A percentile compares a stretch with the other conserved stretches of the same genome.
Evolutionary conservation across 2,797 vertebrate genomes (phyloP).

Genomic region (Brachymystax lenok): DNA sequence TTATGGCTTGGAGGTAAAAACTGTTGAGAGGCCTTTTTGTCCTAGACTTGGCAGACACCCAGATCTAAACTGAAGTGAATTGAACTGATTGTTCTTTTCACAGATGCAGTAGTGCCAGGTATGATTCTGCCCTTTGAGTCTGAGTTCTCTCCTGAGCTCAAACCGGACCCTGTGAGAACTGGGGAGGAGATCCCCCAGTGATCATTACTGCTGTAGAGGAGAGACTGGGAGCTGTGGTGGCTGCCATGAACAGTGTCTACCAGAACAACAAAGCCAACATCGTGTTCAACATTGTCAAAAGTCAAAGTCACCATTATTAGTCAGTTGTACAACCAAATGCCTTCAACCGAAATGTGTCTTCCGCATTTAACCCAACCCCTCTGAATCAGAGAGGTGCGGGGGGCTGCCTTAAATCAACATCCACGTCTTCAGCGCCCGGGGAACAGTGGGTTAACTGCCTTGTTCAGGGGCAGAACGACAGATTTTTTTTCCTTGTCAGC

Average conservation of each 20-base stretch:
- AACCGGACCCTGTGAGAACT: slow-evolving; percentile 47
- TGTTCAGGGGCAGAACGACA: too few species aligned
- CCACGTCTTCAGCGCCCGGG: too few species aligned
- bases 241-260: slow-evolving; percentile 92
- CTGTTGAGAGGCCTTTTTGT: too few species aligned
- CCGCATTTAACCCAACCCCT: too few species aligned
- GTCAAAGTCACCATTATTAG: too few species aligned
- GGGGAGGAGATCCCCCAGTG: slow-evolving; percentile 88
- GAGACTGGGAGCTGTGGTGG: slow-evolving; percentile 87
- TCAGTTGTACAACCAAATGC: too few species aligned
- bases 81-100: neutral
- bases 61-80: neutral
- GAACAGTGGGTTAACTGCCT: too few species aligned
- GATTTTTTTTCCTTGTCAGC: too few species aligned
- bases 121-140: slow-evolving; percentile 57
- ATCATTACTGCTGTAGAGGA: slow-evolving; percentile 89
- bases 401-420: too few species aligned
- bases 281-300: slow-evolving; percentile 90
- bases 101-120: slow-evolving; percentile 60
- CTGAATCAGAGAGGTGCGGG: too few species aligned
- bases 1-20: too few species aligned
- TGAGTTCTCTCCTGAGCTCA: slow-evolving; percentile 51
- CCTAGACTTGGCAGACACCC: neutral
- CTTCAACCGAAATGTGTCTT: too few species aligned
- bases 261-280: slow-evolving; percentile 87